These are phyloP conservation scores for Capromys pilorides DNA, from an alignment of 2,797 vertebrate genomes.

Conservation along the genomic window DNA sequence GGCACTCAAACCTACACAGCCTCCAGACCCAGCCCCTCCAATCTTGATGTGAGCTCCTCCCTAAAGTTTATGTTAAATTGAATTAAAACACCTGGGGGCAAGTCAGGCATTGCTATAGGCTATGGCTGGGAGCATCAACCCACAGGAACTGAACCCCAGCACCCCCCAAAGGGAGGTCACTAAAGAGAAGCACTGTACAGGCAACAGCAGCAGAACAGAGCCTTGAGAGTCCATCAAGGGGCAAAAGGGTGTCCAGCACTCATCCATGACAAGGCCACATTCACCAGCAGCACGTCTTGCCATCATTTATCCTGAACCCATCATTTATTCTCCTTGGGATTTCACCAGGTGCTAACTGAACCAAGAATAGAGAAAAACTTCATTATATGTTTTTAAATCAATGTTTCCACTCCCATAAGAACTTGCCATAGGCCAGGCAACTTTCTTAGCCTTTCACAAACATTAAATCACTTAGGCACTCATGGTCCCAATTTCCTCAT, in stretches of 20 bases:
- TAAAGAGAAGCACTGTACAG: background rate
- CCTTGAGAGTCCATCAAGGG: background rate
- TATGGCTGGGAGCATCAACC: background rate
- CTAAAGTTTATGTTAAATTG: background rate
- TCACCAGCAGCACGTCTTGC: background rate
- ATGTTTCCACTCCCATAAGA: background rate
- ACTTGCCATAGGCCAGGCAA: background rate
- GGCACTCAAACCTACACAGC: background rate
- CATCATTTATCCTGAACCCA: background rate
- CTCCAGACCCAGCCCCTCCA: background rate
- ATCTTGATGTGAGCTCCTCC: background rate
- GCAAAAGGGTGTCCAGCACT: background rate
- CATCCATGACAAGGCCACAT: fast-evolving
- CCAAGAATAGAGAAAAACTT: background rate
- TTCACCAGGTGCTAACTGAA: background rate
- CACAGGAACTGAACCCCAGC: background rate
- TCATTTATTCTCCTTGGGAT: background rate
- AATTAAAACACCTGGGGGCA: background rate
- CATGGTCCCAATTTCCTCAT: background rate
- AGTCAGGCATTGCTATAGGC: background rate
- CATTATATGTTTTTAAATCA: background rate
- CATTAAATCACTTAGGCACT: background rate
- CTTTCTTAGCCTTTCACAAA: background rate
- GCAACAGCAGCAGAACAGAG: background rate
- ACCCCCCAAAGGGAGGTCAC: background rate